Conservation (phyloP, 2,113 vertebrate species). For the Macrotus californicus region DNA sequence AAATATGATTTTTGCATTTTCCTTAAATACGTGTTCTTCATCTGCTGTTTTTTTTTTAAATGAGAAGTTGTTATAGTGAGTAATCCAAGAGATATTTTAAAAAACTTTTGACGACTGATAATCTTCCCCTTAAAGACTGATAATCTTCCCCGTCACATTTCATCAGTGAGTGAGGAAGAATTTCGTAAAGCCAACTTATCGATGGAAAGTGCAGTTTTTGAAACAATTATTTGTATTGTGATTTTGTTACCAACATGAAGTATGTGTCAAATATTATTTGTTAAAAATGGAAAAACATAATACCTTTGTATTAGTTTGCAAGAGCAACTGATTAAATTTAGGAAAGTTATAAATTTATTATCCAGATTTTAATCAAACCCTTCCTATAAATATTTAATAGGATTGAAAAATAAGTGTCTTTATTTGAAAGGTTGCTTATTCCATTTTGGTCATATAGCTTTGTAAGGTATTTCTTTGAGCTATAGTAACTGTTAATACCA, state of each 20-base stretch:
- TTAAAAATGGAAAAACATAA: constrained; percentile 9
- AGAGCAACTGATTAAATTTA: constrained; percentile 25
- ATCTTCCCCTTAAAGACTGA: background rate
- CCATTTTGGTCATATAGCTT: background rate
- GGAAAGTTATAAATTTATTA: background rate
- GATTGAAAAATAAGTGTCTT: constrained; percentile 12
- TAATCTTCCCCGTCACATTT: background rate
- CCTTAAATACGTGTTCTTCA: background rate
- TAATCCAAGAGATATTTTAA: background rate
- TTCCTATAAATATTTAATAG: background rate
- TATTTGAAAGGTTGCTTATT: background rate
- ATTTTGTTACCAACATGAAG: constrained; percentile 34
- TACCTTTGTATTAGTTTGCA: background rate
- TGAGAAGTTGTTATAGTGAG: background rate
- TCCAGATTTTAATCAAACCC: background rate
- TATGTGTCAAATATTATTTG: constrained; percentile 20
- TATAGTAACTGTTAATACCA: background rate
- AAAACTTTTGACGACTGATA: background rate
- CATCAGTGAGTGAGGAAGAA: background rate
- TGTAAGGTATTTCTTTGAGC: background rate
- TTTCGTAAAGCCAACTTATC: background rate
- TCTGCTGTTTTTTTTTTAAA: background rate
- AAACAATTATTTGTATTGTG: background rate
- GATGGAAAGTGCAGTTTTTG: background rate
- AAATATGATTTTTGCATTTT: background rate